Evolutionary conservation across 2,888 invertebrate species (phyloP).

Genomic region (Diabrotica balteata): DNA sequence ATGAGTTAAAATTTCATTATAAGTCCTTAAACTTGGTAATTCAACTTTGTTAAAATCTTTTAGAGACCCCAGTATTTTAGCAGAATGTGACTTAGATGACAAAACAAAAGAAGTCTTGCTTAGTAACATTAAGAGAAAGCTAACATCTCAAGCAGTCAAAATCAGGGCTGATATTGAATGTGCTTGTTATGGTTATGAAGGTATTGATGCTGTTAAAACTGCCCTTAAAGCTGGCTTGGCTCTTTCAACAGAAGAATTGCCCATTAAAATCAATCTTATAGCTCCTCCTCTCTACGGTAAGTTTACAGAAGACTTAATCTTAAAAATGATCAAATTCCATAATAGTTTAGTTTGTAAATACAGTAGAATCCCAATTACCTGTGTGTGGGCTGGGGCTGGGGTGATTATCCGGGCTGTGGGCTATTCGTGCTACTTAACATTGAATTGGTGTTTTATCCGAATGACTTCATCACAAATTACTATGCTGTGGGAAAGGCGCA

Average conservation of each 20-base stretch:
- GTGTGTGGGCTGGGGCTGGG: too few species aligned
- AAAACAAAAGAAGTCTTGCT: conserved; percentile 90
- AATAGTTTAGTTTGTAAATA: too few species aligned
- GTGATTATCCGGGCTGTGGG: too few species aligned
- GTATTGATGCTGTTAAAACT: conserved; percentile 97
- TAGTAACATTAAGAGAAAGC: conserved; percentile 92
- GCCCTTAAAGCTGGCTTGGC: conserved; percentile 90
- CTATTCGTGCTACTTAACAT: too few species aligned
- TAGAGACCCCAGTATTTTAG: conserved; percentile 93
- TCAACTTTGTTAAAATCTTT: conserved; percentile 19
- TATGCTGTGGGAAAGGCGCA: too few species aligned
- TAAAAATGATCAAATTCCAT: too few species aligned
- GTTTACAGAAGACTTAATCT: background rate
- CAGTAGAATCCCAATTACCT: too few species aligned
- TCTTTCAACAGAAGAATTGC: conserved; percentile 90
- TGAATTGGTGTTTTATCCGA: too few species aligned
- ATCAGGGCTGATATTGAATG: conserved; percentile 93
- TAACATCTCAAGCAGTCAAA: conserved; percentile 97
- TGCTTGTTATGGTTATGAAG: conserved; percentile 96
- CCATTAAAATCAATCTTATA: conserved; percentile 98
- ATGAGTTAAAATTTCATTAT: too few species aligned
- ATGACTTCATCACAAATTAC: too few species aligned
- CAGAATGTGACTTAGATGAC: conserved; percentile 94
- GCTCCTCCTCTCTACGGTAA: conserved; percentile 90
- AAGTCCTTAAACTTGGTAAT: too few species aligned